Evolutionary conservation across 2,113 vertebrate genomes (phyloP).

Genomic region (Chloropsis hardwickii): DNA sequence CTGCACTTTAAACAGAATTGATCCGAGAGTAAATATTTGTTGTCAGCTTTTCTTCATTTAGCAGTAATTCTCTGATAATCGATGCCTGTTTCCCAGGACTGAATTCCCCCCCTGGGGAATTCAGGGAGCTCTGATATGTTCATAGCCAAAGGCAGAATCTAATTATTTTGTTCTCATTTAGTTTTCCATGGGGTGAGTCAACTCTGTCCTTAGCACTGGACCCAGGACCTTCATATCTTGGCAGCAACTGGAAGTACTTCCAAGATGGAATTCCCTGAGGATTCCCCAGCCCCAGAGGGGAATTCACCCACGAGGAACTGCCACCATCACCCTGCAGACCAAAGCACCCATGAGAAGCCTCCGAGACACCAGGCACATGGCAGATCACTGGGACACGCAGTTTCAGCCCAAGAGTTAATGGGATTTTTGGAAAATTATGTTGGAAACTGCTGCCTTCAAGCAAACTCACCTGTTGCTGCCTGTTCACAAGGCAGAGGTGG

Average conservation of each 20-base stretch:
- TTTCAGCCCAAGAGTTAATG: background rate
- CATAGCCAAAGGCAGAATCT: background rate
- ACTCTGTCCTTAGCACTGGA: background rate
- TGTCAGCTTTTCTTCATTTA: background rate
- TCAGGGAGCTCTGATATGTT: background rate
- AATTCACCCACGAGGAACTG: background rate
- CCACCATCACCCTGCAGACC: background rate
- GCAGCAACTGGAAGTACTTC: background rate
- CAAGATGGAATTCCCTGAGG: fast-evolving
- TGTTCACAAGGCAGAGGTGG: background rate
- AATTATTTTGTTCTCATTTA: background rate
- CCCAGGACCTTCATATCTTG: background rate
- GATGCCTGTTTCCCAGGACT: background rate
- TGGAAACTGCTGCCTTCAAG: background rate
- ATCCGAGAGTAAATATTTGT: conserved; percentile 53
- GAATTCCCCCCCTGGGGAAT: background rate
- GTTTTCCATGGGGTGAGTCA: background rate
- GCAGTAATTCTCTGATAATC: background rate
- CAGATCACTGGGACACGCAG: background rate
- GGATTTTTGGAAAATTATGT: background rate
- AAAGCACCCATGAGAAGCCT: background rate
- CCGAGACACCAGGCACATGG: fast-evolving
- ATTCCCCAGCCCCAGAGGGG: background rate
- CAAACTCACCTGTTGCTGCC: background rate
- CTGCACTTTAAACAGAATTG: conserved; percentile 41